phyloP scores from a whole-genome alignment of 1,140 invertebrate species.

The Macrotrachela quadricornifera region DNA sequence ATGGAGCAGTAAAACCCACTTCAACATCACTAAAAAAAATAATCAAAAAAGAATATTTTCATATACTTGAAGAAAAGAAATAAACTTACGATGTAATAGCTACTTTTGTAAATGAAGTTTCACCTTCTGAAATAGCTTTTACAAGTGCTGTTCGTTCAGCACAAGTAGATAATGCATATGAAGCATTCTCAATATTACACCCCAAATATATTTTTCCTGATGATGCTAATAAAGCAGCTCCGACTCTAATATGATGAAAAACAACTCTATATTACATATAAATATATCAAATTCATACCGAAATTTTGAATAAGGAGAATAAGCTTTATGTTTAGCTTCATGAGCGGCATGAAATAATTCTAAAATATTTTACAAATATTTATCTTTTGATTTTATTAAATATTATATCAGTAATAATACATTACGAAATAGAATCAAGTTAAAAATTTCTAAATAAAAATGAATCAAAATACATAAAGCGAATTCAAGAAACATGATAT shows the following conservation, averaged over 20 bases:
- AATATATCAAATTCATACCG: not conserved
- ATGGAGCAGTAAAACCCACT: conserved; percentile 51
- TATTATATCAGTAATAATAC: too few relatives aligned
- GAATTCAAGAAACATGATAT: too few relatives aligned
- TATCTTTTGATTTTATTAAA: too few relatives aligned
- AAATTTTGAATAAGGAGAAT: conserved; percentile 9
- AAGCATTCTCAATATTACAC: conserved; percentile 78
- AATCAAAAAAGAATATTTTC: conserved; percentile 18
- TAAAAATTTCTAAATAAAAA: too few relatives aligned
- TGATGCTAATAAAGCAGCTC: not conserved
- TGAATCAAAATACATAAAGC: too few relatives aligned
- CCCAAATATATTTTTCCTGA: conserved; percentile 28
- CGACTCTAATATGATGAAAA: too few relatives aligned
- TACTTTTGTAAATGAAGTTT: conserved; percentile 46
- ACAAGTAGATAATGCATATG: conserved; percentile 56
- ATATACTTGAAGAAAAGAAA: too few relatives aligned
- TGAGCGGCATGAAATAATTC: not conserved
- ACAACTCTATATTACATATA: too few relatives aligned
- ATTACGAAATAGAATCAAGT: too few relatives aligned
- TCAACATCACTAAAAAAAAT: conserved; percentile 32
- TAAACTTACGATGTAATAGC: conserved; percentile 38
- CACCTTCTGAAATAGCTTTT: conserved; percentile 66
- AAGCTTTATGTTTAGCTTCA: not conserved
- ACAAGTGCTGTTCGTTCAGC: conserved; percentile 67
- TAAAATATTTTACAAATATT: too few relatives aligned